These are phyloP conservation scores for Trinorchestia longiramus DNA, from an alignment of 1,140 invertebrate species.

Conservation along the genomic window DNA sequence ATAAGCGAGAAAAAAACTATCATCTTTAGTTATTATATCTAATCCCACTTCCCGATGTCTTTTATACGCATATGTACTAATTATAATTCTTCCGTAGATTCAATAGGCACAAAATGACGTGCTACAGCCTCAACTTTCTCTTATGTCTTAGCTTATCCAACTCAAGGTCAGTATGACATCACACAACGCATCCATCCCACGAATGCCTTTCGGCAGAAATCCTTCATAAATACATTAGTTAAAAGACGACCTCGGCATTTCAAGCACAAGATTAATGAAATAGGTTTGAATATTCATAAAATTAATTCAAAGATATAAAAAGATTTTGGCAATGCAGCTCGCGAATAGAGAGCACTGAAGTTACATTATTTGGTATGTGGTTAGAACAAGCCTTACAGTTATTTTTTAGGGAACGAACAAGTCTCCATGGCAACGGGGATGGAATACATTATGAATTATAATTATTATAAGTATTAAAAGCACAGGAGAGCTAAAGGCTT, in stretches of 20 bases:
- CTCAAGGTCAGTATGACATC: not conserved
- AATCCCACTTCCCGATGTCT: not conserved
- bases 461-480: not conserved
- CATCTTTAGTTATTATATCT: not conserved
- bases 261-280: not conserved
- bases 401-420: not conserved
- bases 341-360: not conserved
- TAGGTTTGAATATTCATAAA: not conserved
- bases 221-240: not conserved
- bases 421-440: not conserved
- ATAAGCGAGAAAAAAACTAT: not conserved
- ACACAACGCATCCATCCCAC: not conserved
- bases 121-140: not conserved
- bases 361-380: not conserved
- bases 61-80: not conserved
- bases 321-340: not conserved
- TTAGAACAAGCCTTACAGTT: not conserved
- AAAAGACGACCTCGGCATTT: not conserved
- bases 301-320: not conserved
- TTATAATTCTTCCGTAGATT: not conserved
- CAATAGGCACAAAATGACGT: not conserved
- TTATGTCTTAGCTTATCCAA: constrained; percentile 37
- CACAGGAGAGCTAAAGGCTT: not conserved
- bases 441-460: constrained; percentile 2
- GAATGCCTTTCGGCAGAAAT: not conserved